phyloP scores from a whole-genome alignment of 2,888 invertebrate species.

The Platycheirus rosarum region DNA sequence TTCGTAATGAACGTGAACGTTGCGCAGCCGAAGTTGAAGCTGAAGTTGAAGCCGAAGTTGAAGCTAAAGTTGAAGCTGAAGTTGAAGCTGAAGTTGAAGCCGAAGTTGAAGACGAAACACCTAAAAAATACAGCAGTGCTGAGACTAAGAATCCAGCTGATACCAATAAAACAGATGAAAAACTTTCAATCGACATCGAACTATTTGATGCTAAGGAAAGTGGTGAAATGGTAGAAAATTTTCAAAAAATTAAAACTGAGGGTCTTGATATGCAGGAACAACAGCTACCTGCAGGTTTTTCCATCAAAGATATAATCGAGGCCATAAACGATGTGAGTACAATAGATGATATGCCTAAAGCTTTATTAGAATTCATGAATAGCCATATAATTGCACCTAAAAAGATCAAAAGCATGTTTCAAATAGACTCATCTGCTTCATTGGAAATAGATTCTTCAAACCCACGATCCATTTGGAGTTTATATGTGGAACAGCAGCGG shows the following conservation, averaged over 20 bases:
- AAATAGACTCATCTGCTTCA: conserved; percentile 75
- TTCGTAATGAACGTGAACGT: conserved; percentile 78
- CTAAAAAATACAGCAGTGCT: conserved; percentile 65
- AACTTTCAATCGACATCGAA: conserved; percentile 79
- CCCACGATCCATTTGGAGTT: conserved; percentile 78
- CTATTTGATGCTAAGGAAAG: conserved; percentile 79
- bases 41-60: conserved; percentile 69
- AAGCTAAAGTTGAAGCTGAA: too few relatives aligned
- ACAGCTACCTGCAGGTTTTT: conserved; percentile 76
- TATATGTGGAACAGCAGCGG: conserved; percentile 79
- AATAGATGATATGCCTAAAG: conserved; percentile 75
- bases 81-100: too few relatives aligned
- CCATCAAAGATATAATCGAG: conserved; percentile 78
- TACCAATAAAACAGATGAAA: conserved; percentile 25
- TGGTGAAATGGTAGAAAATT: conserved; percentile 77
- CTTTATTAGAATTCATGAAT: conserved; percentile 77
- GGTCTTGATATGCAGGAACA: conserved; percentile 1
- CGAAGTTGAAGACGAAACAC: conserved; percentile 60
- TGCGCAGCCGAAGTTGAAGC: conserved; percentile 73
- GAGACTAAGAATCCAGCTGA: not conserved
- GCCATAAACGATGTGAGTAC: conserved; percentile 75
- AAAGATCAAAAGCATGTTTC: conserved; percentile 77
- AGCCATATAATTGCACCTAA: conserved; percentile 78
- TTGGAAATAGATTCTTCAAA: conserved; percentile 76
- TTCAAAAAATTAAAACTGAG: conserved; percentile 78